Base-by-base conservation (phyloP, 2,888 invertebrate genomes). In the Patella depressa region DNA sequence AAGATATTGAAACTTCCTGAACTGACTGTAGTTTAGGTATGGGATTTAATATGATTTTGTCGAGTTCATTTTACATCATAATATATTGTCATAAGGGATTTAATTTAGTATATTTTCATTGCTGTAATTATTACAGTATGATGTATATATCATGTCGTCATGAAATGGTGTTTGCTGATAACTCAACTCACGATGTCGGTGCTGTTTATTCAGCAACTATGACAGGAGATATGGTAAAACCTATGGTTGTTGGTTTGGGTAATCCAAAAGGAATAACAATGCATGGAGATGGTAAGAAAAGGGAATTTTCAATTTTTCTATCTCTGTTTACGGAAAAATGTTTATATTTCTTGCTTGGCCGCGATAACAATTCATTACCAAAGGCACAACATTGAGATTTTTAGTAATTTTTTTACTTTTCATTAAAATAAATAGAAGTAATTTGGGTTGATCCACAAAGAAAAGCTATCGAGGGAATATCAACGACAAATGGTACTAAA, bases 131-230 rank as follows among this genome's bases (percentile, higher is more conserved):
- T 65, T 5, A 65, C 65, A 65, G 65, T 24, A 65, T 65, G 65
- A 65, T 65, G 65, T 65, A 65, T 24, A 65, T 65, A 65, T 65
- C 65, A 0, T 65, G 65, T 65, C 65, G 24, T 11, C 65, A 65
- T 65, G 24, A 65, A 65, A 65, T 65, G 65, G 24, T 65, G 9
- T 45, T 45, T 45, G 19, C 65, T 2, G 65, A 65, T 14, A 65
- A 65, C 65, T 24, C 19, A 24, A 65, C 65, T 5, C 19, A 24
- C 19, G 19, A 59, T 53, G 45, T 55, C 11, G 73, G 73, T 24
- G 73, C 73, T 17, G 53, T 73, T 53, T 73, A 73, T 55, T 45
- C 73, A 24, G 73, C 73, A 12, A 45, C 72, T 19, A 76, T 76
- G 76, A 69, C 72, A 4, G 76, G 76, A 15, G 69, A 45, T 9